Evolutionary conservation across 2,888 invertebrate genomes (phyloP).

Genomic region (Oxytorus armatus): DNA sequence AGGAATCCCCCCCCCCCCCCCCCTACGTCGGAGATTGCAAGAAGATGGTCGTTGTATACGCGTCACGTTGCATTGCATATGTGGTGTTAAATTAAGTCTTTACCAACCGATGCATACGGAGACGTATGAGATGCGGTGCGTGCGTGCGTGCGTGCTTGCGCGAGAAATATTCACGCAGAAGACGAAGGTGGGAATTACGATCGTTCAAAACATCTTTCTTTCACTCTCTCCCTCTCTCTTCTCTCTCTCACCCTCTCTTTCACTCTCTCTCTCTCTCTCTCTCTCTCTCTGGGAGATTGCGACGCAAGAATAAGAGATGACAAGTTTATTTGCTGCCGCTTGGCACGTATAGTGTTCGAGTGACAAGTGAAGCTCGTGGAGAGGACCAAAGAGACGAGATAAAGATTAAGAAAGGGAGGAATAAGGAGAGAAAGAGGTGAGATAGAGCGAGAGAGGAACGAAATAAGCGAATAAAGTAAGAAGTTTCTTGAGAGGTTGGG

Average conservation of each 20-base stretch:
- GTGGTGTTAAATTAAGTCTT: conserved; percentile 63
- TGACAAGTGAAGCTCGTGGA: conserved; percentile 63
- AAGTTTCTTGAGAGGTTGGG: conserved; percentile 68
- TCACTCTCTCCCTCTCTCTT: conserved; percentile 26
- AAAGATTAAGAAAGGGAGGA: conserved; percentile 58
- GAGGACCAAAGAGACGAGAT: conserved; percentile 64
- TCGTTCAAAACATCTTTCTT: conserved; percentile 34
- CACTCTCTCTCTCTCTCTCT: conserved; percentile 39
- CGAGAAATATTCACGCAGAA: conserved; percentile 24
- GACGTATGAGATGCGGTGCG: not conserved
- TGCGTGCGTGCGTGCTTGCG: conserved; percentile 16
- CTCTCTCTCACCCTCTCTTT: no score
- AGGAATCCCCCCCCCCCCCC: no score
- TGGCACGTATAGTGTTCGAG: conserved; percentile 43
- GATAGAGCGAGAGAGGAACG: not conserved
- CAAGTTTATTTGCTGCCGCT: conserved; percentile 65
- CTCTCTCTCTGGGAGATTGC: conserved; percentile 39
- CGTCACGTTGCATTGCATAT: conserved; percentile 35
- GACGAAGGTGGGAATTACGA: conserved; percentile 65
- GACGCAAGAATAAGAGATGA: conserved; percentile 61
- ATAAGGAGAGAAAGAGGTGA: not conserved
- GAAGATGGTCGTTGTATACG: conserved; percentile 18
- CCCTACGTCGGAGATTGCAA: conserved; percentile 60
- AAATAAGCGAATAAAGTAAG: conserved; percentile 54
- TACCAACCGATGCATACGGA: conserved; percentile 41